Evolutionary conservation across 1,140 invertebrate genomes (phyloP).

Genomic region (Drosophila orosa): DNA sequence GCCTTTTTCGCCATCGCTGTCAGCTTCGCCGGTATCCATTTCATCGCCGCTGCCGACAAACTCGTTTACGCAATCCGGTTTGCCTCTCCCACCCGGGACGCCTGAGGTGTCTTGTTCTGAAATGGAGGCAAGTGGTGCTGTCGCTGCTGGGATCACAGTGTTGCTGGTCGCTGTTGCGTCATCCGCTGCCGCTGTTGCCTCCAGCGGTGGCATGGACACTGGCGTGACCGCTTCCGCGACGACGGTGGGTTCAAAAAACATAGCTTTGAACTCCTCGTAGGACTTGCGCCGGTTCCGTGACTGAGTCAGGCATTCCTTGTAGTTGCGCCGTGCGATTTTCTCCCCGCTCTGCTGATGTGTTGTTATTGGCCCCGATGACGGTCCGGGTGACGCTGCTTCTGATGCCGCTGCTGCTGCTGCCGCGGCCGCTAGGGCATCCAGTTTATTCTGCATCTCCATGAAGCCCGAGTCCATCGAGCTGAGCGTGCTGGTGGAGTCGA

Average conservation of each 20-base stretch:
- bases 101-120: constrained; percentile 79
- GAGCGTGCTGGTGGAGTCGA: constrained; percentile 83
- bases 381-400: not conserved
- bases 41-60: constrained; percentile 70
- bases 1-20: constrained; percentile 40
- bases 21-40: constrained; percentile 46
- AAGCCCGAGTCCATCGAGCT: constrained; percentile 84
- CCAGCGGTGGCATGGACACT: constrained; percentile 22
- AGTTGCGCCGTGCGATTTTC: constrained; percentile 72
- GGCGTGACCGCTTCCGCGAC: constrained; percentile 28
- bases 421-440: constrained; percentile 71
- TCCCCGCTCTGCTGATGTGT: constrained; percentile 41
- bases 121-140: constrained; percentile 75
- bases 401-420: constrained; percentile 8
- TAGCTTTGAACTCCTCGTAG: constrained; percentile 84
- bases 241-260: constrained; percentile 59
- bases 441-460: constrained; percentile 83
- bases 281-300: constrained; percentile 83
- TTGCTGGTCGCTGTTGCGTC: constrained; percentile 62
- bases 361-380: not conserved
- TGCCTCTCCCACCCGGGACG: constrained; percentile 31
- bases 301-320: constrained; percentile 81
- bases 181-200: constrained; percentile 38
- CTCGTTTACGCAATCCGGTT: constrained; percentile 82
- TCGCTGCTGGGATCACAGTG: constrained; percentile 33